Base-by-base conservation (phyloP, 2,888 invertebrate genomes). In the Herminia tarsipennalis region DNA sequence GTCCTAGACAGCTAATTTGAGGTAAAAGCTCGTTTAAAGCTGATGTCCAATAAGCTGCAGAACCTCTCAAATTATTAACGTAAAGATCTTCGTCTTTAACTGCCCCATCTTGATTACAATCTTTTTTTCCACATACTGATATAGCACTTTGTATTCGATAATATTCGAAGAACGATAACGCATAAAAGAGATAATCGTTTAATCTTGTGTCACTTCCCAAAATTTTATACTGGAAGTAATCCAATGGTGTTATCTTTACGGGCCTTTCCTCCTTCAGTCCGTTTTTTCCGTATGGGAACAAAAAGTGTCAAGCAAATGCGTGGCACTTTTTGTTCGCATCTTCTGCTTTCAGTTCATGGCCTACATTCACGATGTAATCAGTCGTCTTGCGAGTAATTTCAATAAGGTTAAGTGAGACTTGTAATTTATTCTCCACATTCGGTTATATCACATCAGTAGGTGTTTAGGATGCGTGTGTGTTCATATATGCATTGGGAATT, bases 261-360 rank as follows among this genome's bases (percentile, higher is more conserved):
- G 20, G 12, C 9, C 33, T n/a, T 21, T 9, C 2, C 13, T 33
- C 21, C 8, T 21, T 18, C 6, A 33, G 13, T 14, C 67, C 58
- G 44, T 62, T 60, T 13, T 18, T 42, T 3, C 64, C 66, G 35
- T 53, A 42, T 6, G 66, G 70, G 38, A 71, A 64, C 12, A 67
- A 39, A 41, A 42, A 14, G 32, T 29, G 72, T 64, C 67, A 68
- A 1, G 61, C 43, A 21, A 64, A 64, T 49, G n/a, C n/a, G n/a
- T n/a, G n/a, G n/a, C n/a, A n/a, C n/a, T n/a, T n/a, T n/a, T n/a
- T n/a, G n/a, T n/a, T n/a, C n/a, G n/a, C n/a, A n/a, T 64, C 62
- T 44, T 70, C 70, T 43, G 64, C 51, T 52, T 27, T 27, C 8
- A 13, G 4, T 10, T 27, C 27, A 58, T 61, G 52, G 28, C 18